A percentile compares a stretch with the other conserved stretches of the same genome.
These are phyloP conservation scores for Dryomyza anilis DNA, from an alignment of 2,888 invertebrate genomes.

Conservation along the genomic window DNA sequence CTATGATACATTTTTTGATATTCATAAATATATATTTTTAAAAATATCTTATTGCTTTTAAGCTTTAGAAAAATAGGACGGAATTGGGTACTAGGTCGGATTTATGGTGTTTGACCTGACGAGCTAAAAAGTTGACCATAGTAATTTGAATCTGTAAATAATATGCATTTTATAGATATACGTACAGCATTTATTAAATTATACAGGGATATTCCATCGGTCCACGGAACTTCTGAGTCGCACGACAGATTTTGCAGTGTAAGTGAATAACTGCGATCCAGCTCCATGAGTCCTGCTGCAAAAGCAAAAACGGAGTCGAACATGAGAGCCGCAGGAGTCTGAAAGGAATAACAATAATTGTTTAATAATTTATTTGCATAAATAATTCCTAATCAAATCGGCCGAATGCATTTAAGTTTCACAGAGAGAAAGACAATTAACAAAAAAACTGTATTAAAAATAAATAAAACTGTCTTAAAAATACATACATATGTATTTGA, in stretches of 20 bases:
- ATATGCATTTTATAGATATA: background rate
- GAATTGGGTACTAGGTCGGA: no score
- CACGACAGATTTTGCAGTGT: constrained; percentile 80
- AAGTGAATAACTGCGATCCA: constrained; percentile 72
- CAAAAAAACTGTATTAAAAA: no score
- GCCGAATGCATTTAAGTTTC: no score
- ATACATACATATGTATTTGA: no score
- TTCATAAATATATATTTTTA: no score
- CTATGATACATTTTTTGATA: no score
- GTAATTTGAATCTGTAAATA: no score
- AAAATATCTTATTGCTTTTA: no score
- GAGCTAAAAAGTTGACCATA: no score
- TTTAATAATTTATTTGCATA: background rate
- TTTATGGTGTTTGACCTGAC: no score
- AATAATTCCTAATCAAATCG: background rate
- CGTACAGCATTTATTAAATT: constrained; percentile 76
- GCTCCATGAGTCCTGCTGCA: constrained; percentile 75
- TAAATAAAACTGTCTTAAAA: background rate
- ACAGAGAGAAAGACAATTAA: no score
- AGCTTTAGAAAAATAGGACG: background rate
- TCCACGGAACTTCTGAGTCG: constrained; percentile 78
- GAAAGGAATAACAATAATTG: background rate
- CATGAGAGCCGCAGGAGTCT: constrained; percentile 86
- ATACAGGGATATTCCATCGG: constrained; percentile 75
- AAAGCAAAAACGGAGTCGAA: constrained; percentile 86